These are phyloP conservation scores for Encarsia formosa DNA, from an alignment of 2,888 invertebrate genomes.

Conservation along the genomic window DNA sequence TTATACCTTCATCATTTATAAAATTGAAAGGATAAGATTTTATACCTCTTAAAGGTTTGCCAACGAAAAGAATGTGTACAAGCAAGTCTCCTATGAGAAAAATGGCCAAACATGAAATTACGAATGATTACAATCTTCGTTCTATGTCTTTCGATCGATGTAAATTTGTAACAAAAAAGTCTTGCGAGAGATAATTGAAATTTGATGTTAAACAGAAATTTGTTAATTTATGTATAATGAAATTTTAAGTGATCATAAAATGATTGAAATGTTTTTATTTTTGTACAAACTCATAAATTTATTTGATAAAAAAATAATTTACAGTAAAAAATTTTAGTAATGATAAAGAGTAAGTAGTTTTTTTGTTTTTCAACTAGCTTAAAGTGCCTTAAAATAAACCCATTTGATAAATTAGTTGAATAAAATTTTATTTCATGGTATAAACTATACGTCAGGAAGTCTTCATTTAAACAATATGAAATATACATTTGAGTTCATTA, in stretches of 20 bases:
- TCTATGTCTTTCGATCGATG: neutral
- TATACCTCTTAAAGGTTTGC: neutral
- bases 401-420: too few relatives aligned
- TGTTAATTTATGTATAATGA: neutral
- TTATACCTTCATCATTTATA: too few relatives aligned
- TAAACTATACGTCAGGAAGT: too few relatives aligned
- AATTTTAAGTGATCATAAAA: neutral
- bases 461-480: too few relatives aligned
- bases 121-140: neutral
- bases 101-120: neutral
- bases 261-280: neutral
- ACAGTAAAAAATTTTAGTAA: slow-evolving; percentile 16
- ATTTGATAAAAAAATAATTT: slow-evolving; percentile 17
- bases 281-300: slow-evolving; percentile 11
- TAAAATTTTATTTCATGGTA: too few relatives aligned
- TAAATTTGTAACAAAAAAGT: neutral
- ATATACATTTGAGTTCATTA: too few relatives aligned
- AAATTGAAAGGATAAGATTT: too few relatives aligned
- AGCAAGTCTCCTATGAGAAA: neutral
- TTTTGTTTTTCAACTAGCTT: too few relatives aligned
- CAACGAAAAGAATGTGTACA: neutral
- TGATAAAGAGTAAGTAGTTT: too few relatives aligned
- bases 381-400: too few relatives aligned
- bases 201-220: neutral
- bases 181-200: neutral